Base-by-base conservation (phyloP, 2,797 vertebrate species). In the Cossypha caffra region DNA sequence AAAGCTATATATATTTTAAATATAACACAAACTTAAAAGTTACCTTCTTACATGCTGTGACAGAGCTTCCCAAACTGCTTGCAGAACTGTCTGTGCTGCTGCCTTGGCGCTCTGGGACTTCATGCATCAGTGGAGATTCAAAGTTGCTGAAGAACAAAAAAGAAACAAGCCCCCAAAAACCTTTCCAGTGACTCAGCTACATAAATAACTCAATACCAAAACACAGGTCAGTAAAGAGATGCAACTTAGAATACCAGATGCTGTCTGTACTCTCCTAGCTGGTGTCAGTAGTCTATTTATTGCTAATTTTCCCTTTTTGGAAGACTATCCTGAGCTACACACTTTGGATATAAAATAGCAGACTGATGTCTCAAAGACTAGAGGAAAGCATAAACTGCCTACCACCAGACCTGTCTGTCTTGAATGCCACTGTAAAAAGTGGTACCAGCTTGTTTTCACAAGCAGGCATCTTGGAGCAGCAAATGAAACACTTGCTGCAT, bases 1-100 rank as follows among this genome's bases (percentile, higher is more conserved):
- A 88, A 86, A 88, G 47, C 35, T 66, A 33, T 43, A 58, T 80
- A 57, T 58, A 61, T 7, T 52, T 75, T 33, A 24, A 90, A 86
- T 72, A 58, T 16, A 90, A 68, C 6, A 55, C 16, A 76, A 90
- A 88, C 3, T 28, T 37, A 45, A 73, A 75, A 12, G 16, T 98
- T 99, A 99, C 99, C 99, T 99, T 99, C 96, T 99, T 99, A 95
- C 98, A 99, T 79, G 98, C 99, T 40, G 98, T 99, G 98, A 99
- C 98, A 83, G 98, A 98, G 51, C 98, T 98, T 58, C 98, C 98
- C 94, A 98, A 77, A 63, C 97, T 96, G 94, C 98, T 98, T 93
- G 98, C 98, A 1, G 97, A 95, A 97, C 97, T 98, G 90, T 97
- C 93, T 75, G 97, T 97, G 86, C 98, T 97, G 72, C 96, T 96